phyloP scores from a whole-genome alignment of 1,140 invertebrate genomes.

The Drosophila prosaltans region DNA sequence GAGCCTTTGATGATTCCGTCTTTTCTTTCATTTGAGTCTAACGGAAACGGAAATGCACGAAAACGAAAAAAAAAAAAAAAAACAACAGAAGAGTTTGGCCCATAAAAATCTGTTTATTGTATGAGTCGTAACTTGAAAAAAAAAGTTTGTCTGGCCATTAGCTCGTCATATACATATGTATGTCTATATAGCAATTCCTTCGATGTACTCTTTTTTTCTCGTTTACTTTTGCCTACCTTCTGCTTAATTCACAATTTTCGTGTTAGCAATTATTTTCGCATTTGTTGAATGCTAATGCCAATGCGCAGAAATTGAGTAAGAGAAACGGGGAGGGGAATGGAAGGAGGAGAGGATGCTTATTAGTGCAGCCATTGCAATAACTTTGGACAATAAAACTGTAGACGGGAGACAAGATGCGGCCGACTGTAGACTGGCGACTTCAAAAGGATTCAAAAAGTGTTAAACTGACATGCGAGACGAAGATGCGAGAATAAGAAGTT shows the following conservation, averaged over 20 bases:
- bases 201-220: background rate
- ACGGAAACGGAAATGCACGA: constrained; percentile 70
- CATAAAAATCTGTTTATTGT: constrained; percentile 58
- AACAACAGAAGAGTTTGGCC: constrained; percentile 26
- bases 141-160: constrained; percentile 71
- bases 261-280: constrained; percentile 77
- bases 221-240: background rate
- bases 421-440: constrained; percentile 39
- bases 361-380: constrained; percentile 76
- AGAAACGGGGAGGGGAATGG: background rate
- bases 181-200: background rate
- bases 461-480: constrained; percentile 77
- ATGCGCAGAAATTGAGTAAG: constrained; percentile 5
- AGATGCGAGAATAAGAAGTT: constrained; percentile 5
- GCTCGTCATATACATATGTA: background rate
- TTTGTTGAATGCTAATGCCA: constrained; percentile 77
- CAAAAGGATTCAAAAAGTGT: constrained; percentile 76
- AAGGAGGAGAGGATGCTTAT: constrained; percentile 63
- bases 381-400: constrained; percentile 72
- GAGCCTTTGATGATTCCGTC: constrained; percentile 61
- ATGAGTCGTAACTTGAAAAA: constrained; percentile 17
- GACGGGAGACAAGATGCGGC: constrained; percentile 5
- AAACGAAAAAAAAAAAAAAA: constrained; percentile 33
- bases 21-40: constrained; percentile 19
- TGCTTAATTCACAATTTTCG: constrained; percentile 44